Conservation (phyloP, 2,797 vertebrate genomes). For the Catostomus latipinnis region DNA sequence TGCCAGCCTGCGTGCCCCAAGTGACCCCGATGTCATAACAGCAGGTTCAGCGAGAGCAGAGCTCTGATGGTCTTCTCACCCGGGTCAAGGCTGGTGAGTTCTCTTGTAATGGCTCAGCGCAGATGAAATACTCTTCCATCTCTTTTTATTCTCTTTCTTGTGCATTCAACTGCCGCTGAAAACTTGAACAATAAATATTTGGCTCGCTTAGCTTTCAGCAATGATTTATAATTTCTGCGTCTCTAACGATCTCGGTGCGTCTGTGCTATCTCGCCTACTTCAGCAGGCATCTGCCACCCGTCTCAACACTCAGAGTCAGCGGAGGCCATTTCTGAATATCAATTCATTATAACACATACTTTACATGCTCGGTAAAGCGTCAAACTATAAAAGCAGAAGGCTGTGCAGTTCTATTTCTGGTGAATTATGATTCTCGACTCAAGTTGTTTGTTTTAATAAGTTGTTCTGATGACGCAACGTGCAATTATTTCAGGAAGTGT, state of each 20-base stretch:
- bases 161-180: slow-evolving; percentile 6
- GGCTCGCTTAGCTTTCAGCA: slow-evolving; percentile 16
- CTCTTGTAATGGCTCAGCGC: slow-evolving; percentile 18
- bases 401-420: slow-evolving; percentile 37
- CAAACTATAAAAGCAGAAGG: slow-evolving; percentile 30
- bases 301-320: slow-evolving; percentile 52
- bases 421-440: slow-evolving; percentile 35
- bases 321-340: slow-evolving; percentile 55
- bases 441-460: slow-evolving; percentile 34
- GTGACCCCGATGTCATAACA: slow-evolving; percentile 11
- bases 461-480: slow-evolving; percentile 37
- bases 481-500: slow-evolving; percentile 25
- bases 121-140: background rate
- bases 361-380: slow-evolving; percentile 36
- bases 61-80: slow-evolving; percentile 5
- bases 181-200: slow-evolving; percentile 48
- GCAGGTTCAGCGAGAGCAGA: background rate
- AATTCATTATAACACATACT: slow-evolving; percentile 49
- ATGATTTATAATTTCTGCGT: slow-evolving; percentile 56
- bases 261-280: slow-evolving; percentile 57
- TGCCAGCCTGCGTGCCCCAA: background rate
- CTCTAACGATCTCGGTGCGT: slow-evolving; percentile 50
- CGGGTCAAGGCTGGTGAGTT: slow-evolving; percentile 15
- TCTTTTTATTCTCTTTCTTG: slow-evolving; percentile 4
- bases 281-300: slow-evolving; percentile 57